Conservation (phyloP, 1,140 invertebrate species). For the Macrocentrus cingulum region DNA sequence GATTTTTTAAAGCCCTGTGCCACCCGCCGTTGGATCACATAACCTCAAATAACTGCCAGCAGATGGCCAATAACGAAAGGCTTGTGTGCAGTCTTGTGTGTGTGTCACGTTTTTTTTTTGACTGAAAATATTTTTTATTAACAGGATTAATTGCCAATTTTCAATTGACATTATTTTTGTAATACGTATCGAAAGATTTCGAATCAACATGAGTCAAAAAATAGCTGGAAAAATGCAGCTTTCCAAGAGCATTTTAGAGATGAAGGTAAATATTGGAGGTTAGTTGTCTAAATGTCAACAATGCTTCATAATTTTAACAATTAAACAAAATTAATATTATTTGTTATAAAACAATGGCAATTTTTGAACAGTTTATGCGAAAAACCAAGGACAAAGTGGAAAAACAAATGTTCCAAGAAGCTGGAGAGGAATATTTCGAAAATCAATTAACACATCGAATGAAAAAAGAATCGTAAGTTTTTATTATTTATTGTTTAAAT, state of each 20-base stretch:
- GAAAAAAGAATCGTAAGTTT: slow-evolving; percentile 61
- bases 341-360: slow-evolving; percentile 5
- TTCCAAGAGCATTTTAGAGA: slow-evolving; percentile 72
- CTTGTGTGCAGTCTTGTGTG: too few relatives aligned
- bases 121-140: too few relatives aligned
- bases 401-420: slow-evolving; percentile 73
- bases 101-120: too few relatives aligned
- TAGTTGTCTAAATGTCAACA: slow-evolving; percentile 12
- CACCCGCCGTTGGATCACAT: too few relatives aligned
- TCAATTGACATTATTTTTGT: too few relatives aligned
- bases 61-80: too few relatives aligned
- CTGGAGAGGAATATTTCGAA: slow-evolving; percentile 68
- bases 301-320: slow-evolving; percentile 10
- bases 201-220: slow-evolving; percentile 9
- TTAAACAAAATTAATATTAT: slow-evolving; percentile 10
- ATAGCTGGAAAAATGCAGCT: slow-evolving; percentile 53
- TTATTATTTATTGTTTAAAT: background rate
- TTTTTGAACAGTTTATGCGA: slow-evolving; percentile 77
- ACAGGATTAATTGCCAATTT: too few relatives aligned
- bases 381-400: slow-evolving; percentile 80
- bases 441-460: slow-evolving; percentile 53
- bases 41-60: too few relatives aligned
- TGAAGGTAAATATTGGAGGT: slow-evolving; percentile 61
- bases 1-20: too few relatives aligned
- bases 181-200: background rate